Conservation (phyloP, 2,113 vertebrate genomes). For the Poecilia latipinna region DNA sequence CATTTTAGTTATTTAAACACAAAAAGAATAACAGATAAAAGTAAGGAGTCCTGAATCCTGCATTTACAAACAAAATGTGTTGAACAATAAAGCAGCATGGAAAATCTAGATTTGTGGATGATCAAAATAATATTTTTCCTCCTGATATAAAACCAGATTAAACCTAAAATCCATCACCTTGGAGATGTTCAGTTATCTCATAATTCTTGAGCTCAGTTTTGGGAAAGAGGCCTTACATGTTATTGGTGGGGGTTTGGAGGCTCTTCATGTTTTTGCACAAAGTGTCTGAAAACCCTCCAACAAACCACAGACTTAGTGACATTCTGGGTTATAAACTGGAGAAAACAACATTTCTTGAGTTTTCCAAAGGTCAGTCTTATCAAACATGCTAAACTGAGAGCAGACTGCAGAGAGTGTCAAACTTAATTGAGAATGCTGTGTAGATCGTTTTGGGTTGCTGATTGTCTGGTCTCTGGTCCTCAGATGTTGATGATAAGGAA, state of each 20-base stretch:
- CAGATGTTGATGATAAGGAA: conserved; percentile 13
- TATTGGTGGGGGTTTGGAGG: conserved; percentile 32
- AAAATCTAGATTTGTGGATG: conserved; percentile 30
- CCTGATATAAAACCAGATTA: conserved; percentile 23
- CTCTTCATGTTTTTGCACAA: conserved; percentile 37
- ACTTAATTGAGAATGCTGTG: neutral
- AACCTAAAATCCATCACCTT: conserved; percentile 19
- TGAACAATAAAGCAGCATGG: conserved; percentile 16
- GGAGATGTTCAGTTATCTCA: conserved; percentile 32
- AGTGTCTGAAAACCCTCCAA: conserved; percentile 32
- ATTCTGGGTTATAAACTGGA: conserved; percentile 4
- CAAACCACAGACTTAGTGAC: conserved; percentile 9
- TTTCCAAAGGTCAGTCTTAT: neutral
- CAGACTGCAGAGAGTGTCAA: neutral
- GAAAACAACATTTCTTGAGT: neutral
- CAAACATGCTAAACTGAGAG: neutral
- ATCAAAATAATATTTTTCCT: neutral
- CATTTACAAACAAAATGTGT: neutral
- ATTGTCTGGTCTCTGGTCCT: neutral
- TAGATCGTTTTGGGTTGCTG: neutral
- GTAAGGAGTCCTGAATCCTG: neutral
- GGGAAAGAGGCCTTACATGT: conserved; percentile 17
- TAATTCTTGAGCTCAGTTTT: conserved; percentile 15
- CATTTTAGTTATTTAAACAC: neutral
- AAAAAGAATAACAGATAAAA: neutral